Conservation (phyloP, 2,888 invertebrate genomes). For the Himalopsyche japonica region DNA sequence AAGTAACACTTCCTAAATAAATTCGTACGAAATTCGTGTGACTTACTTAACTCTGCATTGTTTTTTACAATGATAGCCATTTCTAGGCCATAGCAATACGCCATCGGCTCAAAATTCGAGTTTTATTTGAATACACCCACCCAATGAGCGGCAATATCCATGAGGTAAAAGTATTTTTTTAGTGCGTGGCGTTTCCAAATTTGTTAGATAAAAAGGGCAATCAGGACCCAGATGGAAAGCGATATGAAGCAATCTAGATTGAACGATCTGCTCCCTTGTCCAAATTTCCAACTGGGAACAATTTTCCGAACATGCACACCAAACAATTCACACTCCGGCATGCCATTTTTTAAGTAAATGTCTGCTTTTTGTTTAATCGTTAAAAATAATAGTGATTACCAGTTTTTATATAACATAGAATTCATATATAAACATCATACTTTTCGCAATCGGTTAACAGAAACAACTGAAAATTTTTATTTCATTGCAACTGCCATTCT, state of each 20-base stretch:
- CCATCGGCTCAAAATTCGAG: not conserved
- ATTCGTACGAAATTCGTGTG: no score
- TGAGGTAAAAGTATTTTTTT: not conserved
- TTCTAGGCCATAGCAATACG: not conserved
- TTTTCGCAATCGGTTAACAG: no score
- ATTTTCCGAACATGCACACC: not conserved
- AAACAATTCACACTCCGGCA: not conserved
- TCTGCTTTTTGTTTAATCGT: no score
- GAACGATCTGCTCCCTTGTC: constrained; percentile 1
- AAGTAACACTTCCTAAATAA: no score
- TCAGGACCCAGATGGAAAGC: not conserved
- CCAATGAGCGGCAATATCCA: not conserved
- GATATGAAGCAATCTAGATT: not conserved
- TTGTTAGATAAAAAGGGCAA: not conserved
- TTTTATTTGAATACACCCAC: not conserved
- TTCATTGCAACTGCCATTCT: no score
- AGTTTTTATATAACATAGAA: no score
- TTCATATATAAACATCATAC: no score
- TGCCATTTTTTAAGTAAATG: no score
- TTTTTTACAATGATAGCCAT: not conserved
- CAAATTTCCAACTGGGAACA: not conserved
- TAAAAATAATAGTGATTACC: no score
- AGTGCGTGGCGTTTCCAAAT: not conserved
- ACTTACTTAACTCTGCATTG: not conserved
- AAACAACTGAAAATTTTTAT: no score